Evolutionary conservation across 2,113 vertebrate species (phyloP).

Genomic region (Megatriorchis doriae): DNA sequence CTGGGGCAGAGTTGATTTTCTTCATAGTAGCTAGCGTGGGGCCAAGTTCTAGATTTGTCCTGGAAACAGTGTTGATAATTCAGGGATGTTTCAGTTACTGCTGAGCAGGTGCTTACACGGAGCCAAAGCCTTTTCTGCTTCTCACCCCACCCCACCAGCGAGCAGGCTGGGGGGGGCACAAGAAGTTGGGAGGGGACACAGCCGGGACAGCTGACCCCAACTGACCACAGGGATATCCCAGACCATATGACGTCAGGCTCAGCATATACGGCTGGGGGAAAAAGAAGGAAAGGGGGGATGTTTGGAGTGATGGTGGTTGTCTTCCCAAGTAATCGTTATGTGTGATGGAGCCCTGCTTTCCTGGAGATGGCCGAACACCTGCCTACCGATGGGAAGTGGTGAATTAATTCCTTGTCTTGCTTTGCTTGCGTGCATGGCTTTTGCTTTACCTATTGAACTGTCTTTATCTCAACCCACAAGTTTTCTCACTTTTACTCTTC

Average conservation of each 20-base stretch:
- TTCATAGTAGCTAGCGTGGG: background rate
- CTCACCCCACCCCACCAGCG: rapidly evolving
- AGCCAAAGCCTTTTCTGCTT: background rate
- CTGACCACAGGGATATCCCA: background rate
- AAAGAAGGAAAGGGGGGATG: background rate
- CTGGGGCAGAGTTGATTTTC: background rate
- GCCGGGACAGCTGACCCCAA: background rate
- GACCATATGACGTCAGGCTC: background rate
- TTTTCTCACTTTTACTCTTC: background rate
- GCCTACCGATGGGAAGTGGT: rapidly evolving
- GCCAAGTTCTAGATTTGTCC: background rate
- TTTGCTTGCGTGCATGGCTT: rapidly evolving
- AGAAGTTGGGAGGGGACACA: background rate
- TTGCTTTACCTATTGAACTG: background rate
- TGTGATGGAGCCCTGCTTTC: background rate
- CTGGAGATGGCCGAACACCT: background rate
- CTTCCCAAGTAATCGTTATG: no score
- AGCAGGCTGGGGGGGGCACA: background rate
- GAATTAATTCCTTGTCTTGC: background rate
- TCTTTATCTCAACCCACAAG: background rate
- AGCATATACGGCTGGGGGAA: background rate
- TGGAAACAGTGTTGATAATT: background rate
- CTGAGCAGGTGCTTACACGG: background rate
- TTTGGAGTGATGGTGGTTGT: rapidly evolving
- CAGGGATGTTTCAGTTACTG: background rate